A percentile compares a stretch with the other conserved stretches of the same genome.
phyloP scores from a whole-genome alignment of 2,113 vertebrate species.

The Sarotherodon lohbergeri region DNA sequence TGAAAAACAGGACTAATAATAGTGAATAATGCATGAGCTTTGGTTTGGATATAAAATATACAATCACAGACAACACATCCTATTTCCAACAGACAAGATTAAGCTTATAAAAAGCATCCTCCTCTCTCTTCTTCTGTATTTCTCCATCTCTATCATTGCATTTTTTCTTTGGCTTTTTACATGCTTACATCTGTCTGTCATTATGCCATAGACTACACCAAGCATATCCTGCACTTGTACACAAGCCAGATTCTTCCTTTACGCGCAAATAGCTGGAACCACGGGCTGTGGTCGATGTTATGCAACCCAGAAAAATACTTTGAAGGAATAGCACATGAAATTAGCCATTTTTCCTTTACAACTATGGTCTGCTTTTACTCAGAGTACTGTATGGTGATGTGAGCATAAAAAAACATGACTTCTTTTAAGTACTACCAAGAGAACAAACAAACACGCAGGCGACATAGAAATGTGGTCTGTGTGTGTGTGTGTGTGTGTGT shows the following conservation, averaged over 20 bases:
- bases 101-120: not conserved
- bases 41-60: not conserved
- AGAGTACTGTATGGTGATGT: not conserved
- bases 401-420: not conserved
- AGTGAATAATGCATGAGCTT: not conserved
- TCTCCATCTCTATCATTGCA: not conserved
- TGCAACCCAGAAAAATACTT: not conserved
- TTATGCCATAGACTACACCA: not conserved
- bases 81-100: not conserved
- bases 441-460: not conserved
- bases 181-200: not conserved
- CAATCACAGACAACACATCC: not conserved
- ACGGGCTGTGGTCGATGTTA: not conserved
- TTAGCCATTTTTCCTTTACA: not conserved
- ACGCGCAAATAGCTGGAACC: not conserved
- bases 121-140: not conserved
- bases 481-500: not conserved
- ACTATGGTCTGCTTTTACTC: not conserved
- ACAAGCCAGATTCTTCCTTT: not conserved
- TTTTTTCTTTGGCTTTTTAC: not conserved
- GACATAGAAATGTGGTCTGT: not conserved
- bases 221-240: not conserved
- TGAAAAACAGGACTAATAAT: not conserved
- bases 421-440: not conserved
- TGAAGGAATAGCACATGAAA: not conserved